phyloP scores from a whole-genome alignment of 2,888 invertebrate species.

The Palloptera scutellata region DNA sequence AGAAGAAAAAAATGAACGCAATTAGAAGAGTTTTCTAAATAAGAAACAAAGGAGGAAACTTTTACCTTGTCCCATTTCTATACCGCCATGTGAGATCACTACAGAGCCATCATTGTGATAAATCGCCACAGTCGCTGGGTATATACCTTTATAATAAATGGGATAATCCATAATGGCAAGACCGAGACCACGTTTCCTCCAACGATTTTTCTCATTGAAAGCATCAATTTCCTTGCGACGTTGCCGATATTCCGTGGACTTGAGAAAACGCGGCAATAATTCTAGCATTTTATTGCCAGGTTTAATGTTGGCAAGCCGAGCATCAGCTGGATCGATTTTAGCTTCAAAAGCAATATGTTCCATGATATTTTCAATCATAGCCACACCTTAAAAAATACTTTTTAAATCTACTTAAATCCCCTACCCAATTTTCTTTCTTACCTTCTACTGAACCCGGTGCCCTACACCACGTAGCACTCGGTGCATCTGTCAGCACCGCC shows the following conservation, averaged over 20 bases:
- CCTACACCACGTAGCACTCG: constrained; percentile 74
- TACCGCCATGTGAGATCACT: constrained; percentile 73
- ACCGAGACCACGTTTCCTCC: constrained; percentile 74
- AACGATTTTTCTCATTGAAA: constrained; percentile 75
- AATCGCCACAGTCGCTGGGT: constrained; percentile 70
- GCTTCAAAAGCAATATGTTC: constrained; percentile 70
- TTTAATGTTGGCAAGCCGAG: constrained; percentile 67
- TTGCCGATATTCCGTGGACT: constrained; percentile 67
- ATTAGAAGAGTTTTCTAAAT: no score
- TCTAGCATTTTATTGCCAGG: constrained; percentile 54
- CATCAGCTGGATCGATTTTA: constrained; percentile 68
- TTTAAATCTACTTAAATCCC: background rate
- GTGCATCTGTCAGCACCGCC: constrained; percentile 72
- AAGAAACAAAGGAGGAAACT: background rate
- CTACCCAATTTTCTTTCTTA: constrained; percentile 3
- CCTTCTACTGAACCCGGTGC: constrained; percentile 70
- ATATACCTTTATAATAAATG: constrained; percentile 65
- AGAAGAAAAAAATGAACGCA: background rate
- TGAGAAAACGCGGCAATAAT: constrained; percentile 66
- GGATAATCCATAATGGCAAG: constrained; percentile 75
- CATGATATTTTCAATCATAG: constrained; percentile 70
- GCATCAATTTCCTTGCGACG: constrained; percentile 67
- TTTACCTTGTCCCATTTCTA: constrained; percentile 81
- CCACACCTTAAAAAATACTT: constrained; percentile 56
- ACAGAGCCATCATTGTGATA: constrained; percentile 76